Percentiles rank a stretch among this genome's conserved stretches.
These are phyloP conservation scores for Cercopithecus petaurista DNA, from an alignment of 2,797 vertebrate species.

Conservation along the genomic window DNA sequence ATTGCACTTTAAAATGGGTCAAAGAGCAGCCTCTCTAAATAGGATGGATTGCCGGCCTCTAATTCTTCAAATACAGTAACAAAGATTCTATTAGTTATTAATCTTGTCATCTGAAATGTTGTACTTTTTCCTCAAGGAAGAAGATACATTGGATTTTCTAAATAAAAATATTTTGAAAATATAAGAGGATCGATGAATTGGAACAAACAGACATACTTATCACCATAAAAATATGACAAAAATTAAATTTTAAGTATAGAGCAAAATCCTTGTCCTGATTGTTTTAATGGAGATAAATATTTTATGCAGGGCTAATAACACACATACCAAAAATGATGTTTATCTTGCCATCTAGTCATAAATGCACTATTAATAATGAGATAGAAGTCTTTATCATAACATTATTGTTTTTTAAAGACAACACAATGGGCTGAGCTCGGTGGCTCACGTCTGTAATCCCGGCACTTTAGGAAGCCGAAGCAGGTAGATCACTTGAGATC, in stretches of 20 bases:
- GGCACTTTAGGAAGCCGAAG: background rate
- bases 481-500: background rate
- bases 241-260: background rate
- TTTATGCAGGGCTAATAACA: background rate
- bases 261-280: background rate
- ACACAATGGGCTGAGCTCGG: background rate
- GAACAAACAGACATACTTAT: background rate
- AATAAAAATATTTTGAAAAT: background rate
- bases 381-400: background rate
- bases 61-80: background rate
- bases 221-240: background rate
- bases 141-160: background rate
- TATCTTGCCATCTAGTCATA: background rate
- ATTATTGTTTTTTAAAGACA: background rate
- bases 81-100: background rate
- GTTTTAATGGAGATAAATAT: background rate
- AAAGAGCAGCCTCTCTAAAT: background rate
- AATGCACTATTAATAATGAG: background rate
- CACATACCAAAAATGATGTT: background rate
- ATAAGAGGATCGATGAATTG: accelerated
- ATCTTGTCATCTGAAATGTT: background rate
- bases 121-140: background rate
- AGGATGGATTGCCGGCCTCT: background rate
- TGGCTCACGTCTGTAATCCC: background rate
- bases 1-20: background rate